Percentiles rank a stretch among this genome's conserved stretches.
Conservation (phyloP, 2,888 invertebrate genomes). For the Megastigmus dorsalis region DNA sequence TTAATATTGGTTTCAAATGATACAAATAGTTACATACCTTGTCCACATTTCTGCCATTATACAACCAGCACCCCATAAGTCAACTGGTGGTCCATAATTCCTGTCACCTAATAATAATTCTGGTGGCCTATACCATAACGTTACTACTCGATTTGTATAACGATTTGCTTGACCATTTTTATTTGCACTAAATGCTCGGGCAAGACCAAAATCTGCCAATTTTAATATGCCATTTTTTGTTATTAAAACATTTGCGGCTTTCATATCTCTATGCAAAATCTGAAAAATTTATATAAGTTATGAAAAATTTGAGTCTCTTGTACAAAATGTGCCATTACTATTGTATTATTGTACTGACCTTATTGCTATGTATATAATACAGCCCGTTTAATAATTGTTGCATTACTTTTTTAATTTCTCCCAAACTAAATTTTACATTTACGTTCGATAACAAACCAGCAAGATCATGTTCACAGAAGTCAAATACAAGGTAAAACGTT, state of each 20-base stretch:
- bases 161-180: slow-evolving; percentile 89
- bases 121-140: slow-evolving; percentile 93
- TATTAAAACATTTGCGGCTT: slow-evolving; percentile 98
- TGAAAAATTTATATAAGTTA: slow-evolving; percentile 60
- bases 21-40: slow-evolving; percentile 70
- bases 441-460: slow-evolving; percentile 96
- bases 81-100: slow-evolving; percentile 97
- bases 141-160: slow-evolving; percentile 98
- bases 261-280: slow-evolving; percentile 97
- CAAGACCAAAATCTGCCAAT: slow-evolving; percentile 97
- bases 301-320: not conserved
- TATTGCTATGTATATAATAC: slow-evolving; percentile 97
- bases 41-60: slow-evolving; percentile 99
- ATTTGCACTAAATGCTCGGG: slow-evolving; percentile 92
- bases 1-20: too few species aligned
- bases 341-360: slow-evolving; percentile 75
- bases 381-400: slow-evolving; percentile 91
- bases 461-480: slow-evolving; percentile 98
- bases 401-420: slow-evolving; percentile 97
- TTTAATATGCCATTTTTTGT: slow-evolving; percentile 96
- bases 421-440: slow-evolving; percentile 96
- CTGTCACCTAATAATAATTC: slow-evolving; percentile 86
- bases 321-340: not conserved
- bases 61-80: slow-evolving; percentile 98
- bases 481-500: slow-evolving; percentile 96